Evolutionary conservation across 2,113 vertebrate species (phyloP), one percentile per base, ranked within the genome.

Genomic region (Panthera uncia): DNA sequence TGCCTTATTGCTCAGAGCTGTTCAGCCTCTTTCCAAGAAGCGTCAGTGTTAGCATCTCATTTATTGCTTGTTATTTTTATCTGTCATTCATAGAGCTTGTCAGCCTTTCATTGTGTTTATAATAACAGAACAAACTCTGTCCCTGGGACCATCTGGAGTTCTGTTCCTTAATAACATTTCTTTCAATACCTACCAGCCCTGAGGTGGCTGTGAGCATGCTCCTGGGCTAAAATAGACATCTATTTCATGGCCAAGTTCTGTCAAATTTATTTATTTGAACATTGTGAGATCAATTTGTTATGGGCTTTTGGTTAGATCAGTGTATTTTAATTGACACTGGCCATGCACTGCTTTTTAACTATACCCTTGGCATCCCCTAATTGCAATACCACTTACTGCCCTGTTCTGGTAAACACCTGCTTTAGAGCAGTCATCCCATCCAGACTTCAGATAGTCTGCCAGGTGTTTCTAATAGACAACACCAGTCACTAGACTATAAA

Each of bases 361-460:
- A 92, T 48, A 79, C 82, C 95, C 97, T 96, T 96, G 97, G 96
- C 96, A 48, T 74, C 21, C 19, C 82, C 74, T 98, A 98, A 98
- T 98, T 98, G 74, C 86, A 96, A 55, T 94, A 97, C 91, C 73
- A 97, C 86, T 90, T 97, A 94, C 84, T 98, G 69, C 71, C 94
- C 97, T 89, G n/a, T 97, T 98, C 96, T 98, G 91, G 63, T 97
- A 97, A 98, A 98, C 98, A 98, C 98, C 98, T 98, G 98, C 68
- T 98, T 97, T 87, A 97, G 86, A 98, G 95, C 33, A 98, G 95
- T 92, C 94, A 93, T 97, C 71, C 76, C 69, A 95, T 97, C 90
- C 96, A 98, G 0, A 95, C 21, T n/a, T 96, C 92, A 97, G 83
- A 94, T 95, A 18, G 80, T 95, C 82, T 98, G 85, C 96, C 98